Evolutionary conservation across 2,888 invertebrate genomes (phyloP).

Genomic region (Cerceris rybyensis): DNA sequence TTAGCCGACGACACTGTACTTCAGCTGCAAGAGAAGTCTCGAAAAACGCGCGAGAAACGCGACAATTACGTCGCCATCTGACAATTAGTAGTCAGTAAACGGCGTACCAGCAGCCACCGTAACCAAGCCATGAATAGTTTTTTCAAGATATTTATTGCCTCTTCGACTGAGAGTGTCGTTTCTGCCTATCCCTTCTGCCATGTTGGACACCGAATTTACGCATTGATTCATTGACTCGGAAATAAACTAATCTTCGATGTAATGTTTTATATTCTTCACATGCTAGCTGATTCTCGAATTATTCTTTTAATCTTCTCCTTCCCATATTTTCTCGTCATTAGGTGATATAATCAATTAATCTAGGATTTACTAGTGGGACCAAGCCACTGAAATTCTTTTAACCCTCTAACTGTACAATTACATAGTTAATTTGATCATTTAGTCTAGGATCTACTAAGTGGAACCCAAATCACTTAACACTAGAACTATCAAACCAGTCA

Average conservation of each 20-base stretch:
- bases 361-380: no score
- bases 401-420: no score
- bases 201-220: conserved; percentile 21
- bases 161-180: conserved; percentile 43
- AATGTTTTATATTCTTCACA: background rate
- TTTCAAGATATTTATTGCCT: conserved; percentile 74
- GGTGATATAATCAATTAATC: no score
- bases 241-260: conserved; percentile 39
- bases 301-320: no score
- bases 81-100: conserved; percentile 80
- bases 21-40: conserved; percentile 51
- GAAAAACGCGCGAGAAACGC: conserved; percentile 72
- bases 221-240: conserved; percentile 43
- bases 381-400: no score
- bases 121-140: conserved; percentile 70
- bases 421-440: no score
- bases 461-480: no score
- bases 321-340: no score
- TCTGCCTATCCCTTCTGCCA: conserved; percentile 46
- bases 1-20: conserved; percentile 64
- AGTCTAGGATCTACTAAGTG: no score
- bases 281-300: background rate
- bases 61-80: conserved; percentile 79
- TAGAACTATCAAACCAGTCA: no score
- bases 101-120: conserved; percentile 61